A percentile compares a stretch with the other conserved stretches of the same genome.
These are phyloP conservation scores for Vulpes vulpes DNA, from an alignment of 2,113 vertebrate genomes.

Conservation along the genomic window DNA sequence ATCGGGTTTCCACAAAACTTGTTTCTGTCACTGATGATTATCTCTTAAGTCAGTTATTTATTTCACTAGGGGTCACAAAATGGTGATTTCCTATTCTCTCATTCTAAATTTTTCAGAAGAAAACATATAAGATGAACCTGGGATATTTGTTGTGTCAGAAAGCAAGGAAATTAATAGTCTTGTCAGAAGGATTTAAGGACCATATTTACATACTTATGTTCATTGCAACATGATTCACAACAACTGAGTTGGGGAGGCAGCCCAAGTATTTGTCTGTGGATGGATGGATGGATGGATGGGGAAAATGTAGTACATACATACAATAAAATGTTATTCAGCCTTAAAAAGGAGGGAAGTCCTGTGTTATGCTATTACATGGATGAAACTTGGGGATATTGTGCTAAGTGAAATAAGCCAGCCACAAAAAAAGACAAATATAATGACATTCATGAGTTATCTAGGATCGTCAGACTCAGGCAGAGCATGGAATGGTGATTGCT, in stretches of 20 bases:
- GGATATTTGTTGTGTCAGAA: not conserved
- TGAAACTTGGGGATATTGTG: not conserved
- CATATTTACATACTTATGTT: not conserved
- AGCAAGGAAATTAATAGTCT: constrained; percentile 3
- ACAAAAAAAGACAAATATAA: not conserved
- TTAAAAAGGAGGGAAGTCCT: not conserved
- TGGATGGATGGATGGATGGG: not conserved
- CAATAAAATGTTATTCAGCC: not conserved
- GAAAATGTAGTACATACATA: not conserved
- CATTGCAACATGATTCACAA: not conserved
- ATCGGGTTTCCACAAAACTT: not conserved
- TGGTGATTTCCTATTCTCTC: not conserved
- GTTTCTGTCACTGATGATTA: not conserved
- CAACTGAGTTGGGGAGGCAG: not conserved
- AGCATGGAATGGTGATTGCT: not conserved
- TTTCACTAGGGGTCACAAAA: not conserved
- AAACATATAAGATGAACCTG: not conserved
- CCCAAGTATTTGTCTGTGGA: not conserved
- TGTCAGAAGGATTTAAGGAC: not conserved
- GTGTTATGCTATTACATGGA: not conserved
- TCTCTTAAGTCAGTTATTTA: not conserved
- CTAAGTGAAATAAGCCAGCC: not conserved
- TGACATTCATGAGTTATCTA: not conserved
- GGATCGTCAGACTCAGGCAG: not conserved
- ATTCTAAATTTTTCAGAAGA: constrained; percentile 45